A percentile compares a stretch with the other conserved stretches of the same genome.
These are phyloP conservation scores for Agrilus biguttatus DNA, from an alignment of 2,888 invertebrate species.

Conservation along the genomic window DNA sequence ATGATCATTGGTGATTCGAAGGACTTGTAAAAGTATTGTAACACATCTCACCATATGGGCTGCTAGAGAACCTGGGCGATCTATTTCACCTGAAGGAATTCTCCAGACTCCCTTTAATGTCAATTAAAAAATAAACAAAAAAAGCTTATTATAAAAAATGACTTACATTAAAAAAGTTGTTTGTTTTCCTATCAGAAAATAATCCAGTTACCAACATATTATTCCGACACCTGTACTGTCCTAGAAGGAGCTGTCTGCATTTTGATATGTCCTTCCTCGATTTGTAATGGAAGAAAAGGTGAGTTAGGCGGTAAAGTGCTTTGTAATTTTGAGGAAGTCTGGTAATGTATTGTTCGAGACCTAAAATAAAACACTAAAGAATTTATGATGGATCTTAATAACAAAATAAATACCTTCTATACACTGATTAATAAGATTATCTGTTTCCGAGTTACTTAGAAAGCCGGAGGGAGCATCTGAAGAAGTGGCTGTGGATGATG, in stretches of 20 bases:
- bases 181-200: slow-evolving; percentile 70
- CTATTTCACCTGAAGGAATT: slow-evolving; percentile 79
- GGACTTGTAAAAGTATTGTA: slow-evolving; percentile 63
- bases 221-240: slow-evolving; percentile 49
- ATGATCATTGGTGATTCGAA: slow-evolving; percentile 67
- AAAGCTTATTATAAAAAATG: neutral
- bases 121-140: slow-evolving; percentile 2
- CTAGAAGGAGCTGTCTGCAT: slow-evolving; percentile 56
- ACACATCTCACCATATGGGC: slow-evolving; percentile 82
- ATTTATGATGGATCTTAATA: neutral
- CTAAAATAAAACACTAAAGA: slow-evolving; percentile 33
- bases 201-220: slow-evolving; percentile 62
- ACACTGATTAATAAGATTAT: slow-evolving; percentile 24
- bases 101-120: slow-evolving; percentile 69
- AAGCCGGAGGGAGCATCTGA: slow-evolving; percentile 20
- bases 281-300: slow-evolving; percentile 62
- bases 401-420: slow-evolving; percentile 16
- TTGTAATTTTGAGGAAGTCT: slow-evolving; percentile 88
- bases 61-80: slow-evolving; percentile 81
- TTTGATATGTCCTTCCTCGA: slow-evolving; percentile 51
- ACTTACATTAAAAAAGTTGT: slow-evolving; percentile 78
- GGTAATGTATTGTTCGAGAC: slow-evolving; percentile 70
- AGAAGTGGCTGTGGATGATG: slow-evolving; percentile 22
- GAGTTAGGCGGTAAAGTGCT: slow-evolving; percentile 74
- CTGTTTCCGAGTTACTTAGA: slow-evolving; percentile 23